A percentile compares a stretch with the other conserved stretches of the same genome.
Evolutionary conservation across 2,797 vertebrate genomes (phyloP).

Genomic region (Fringilla coelebs): DNA sequence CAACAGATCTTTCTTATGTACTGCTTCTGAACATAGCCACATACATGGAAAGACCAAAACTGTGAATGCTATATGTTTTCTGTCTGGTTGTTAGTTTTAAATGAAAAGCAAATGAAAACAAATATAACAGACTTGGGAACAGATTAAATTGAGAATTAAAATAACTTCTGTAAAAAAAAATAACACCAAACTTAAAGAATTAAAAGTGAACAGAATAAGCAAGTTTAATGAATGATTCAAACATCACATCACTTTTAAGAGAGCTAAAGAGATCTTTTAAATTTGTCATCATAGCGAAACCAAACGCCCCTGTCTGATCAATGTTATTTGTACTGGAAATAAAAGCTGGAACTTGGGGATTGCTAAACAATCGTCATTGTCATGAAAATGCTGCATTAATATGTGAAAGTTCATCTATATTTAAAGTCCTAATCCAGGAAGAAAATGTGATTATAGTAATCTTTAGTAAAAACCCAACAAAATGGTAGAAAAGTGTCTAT

Average conservation of each 20-base stretch:
- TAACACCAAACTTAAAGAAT: not conserved
- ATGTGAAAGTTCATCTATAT: not conserved
- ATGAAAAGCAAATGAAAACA: not conserved
- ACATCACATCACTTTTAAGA: not conserved
- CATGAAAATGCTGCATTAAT: not conserved
- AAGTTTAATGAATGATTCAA: not conserved
- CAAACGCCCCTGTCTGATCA: not conserved
- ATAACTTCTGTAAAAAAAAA: not conserved
- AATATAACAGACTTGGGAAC: not conserved
- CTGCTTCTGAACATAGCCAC: not conserved
- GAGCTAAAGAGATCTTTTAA: not conserved
- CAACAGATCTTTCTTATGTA: rapidly evolving
- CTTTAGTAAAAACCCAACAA: not conserved
- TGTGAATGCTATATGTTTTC: not conserved
- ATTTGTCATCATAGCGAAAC: not conserved
- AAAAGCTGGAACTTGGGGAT: not conserved
- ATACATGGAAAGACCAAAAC: not conserved
- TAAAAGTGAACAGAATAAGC: not conserved
- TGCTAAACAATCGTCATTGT: not conserved
- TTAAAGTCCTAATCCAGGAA: not conserved
- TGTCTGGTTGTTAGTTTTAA: not conserved
- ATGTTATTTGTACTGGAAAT: not conserved
- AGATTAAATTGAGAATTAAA: not conserved
- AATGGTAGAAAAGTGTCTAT: not conserved
- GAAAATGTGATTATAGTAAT: not conserved